Evolutionary conservation across 2,888 invertebrate species (phyloP).

Genomic region (Drosophila cognata): DNA sequence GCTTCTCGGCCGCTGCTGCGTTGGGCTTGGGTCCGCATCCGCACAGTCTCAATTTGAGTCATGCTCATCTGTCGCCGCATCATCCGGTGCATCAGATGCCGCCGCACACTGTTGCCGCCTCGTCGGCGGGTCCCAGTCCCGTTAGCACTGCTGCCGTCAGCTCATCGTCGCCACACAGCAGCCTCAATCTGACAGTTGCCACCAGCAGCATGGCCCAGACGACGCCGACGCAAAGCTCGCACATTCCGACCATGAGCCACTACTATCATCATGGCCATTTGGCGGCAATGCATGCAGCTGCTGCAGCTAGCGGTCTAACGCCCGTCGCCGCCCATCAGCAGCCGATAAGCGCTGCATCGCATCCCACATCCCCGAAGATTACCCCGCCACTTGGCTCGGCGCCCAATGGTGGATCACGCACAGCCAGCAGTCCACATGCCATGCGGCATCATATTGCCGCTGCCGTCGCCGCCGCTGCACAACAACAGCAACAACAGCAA

Average conservation of each 20-base stretch:
- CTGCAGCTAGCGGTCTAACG: slow-evolving; percentile 71
- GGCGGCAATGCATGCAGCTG: slow-evolving; percentile 81
- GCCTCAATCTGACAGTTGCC: slow-evolving; percentile 77
- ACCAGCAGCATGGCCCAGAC: slow-evolving; percentile 68
- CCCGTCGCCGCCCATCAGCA: slow-evolving; percentile 81
- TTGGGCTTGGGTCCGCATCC: slow-evolving; percentile 82
- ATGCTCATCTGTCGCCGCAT: slow-evolving; percentile 83
- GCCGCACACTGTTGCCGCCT: slow-evolving; percentile 72
- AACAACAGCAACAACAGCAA: slow-evolving; percentile 26
- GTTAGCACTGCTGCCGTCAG: slow-evolving; percentile 56
- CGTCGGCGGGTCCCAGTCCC: slow-evolving; percentile 55
- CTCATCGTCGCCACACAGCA: slow-evolving; percentile 77
- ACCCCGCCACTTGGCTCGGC: slow-evolving; percentile 71
- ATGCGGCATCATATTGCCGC: slow-evolving; percentile 78
- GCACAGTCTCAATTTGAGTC: slow-evolving; percentile 81
- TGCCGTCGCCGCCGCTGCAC: slow-evolving; percentile 64
- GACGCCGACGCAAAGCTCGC: slow-evolving; percentile 73
- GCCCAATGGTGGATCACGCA: slow-evolving; percentile 74
- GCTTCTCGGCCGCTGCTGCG: slow-evolving; percentile 82
- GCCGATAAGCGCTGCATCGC: slow-evolving; percentile 47
- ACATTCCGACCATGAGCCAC: slow-evolving; percentile 83
- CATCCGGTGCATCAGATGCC: slow-evolving; percentile 83
- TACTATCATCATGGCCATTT: slow-evolving; percentile 82
- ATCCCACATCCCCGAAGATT: slow-evolving; percentile 75
- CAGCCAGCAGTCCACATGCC: slow-evolving; percentile 82